Evolutionary conservation across 2,797 vertebrate genomes (phyloP).

Genomic region (Hydrophis major): DNA sequence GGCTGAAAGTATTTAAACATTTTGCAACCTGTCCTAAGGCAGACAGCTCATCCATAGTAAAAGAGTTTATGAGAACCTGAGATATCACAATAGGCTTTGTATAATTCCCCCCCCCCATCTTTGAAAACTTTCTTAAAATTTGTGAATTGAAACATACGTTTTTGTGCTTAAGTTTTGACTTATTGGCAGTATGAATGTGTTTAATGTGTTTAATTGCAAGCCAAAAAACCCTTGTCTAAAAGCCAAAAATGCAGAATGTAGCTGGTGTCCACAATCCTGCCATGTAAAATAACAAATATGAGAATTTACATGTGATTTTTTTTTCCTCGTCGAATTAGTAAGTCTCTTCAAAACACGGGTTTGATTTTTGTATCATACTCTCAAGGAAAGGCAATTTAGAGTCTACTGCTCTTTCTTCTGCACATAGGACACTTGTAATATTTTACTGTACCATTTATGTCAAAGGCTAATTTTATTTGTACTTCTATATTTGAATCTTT

Average conservation of each 20-base stretch:
- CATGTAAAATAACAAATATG: neutral
- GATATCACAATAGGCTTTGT: accelerated
- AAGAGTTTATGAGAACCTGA: neutral
- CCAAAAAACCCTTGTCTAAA: neutral
- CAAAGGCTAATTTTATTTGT: neutral
- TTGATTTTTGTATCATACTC: neutral
- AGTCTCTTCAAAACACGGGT: neutral
- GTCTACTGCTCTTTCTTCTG: neutral
- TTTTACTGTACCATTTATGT: neutral
- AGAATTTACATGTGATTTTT: neutral
- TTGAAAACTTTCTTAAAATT: accelerated
- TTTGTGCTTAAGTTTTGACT: neutral
- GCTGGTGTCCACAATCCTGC: accelerated
- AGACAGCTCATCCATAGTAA: accelerated
- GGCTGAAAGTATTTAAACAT: neutral
- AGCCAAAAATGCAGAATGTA: accelerated
- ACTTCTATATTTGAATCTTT: neutral
- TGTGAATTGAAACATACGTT: constrained; percentile 4
- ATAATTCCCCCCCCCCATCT: neutral
- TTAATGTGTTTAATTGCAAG: neutral
- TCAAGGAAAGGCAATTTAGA: neutral
- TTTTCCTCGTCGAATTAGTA: accelerated
- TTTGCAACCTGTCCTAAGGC: accelerated
- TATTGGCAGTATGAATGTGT: neutral
- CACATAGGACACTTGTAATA: neutral